Evolutionary conservation across 2,113 vertebrate species (phyloP).

Genomic region (Crotalus tigris): DNA sequence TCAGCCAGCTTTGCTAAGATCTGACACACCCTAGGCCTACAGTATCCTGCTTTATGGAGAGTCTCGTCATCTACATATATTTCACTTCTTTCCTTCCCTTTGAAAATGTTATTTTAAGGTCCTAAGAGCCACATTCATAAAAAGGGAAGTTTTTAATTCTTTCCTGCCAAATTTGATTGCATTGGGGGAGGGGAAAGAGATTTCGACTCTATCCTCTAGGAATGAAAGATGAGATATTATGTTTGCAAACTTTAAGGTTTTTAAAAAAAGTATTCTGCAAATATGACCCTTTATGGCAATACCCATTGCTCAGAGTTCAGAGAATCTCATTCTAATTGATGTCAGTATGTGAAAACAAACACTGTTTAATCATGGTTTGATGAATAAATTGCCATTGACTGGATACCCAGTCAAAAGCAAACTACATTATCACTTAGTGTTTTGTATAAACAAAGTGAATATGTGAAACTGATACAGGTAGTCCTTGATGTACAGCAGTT

Average conservation of each 20-base stretch:
- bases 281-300: background rate
- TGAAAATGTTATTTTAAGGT: background rate
- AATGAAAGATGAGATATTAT: background rate
- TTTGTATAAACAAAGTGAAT: background rate
- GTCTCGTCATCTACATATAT: background rate
- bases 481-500: background rate
- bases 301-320: background rate
- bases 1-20: too few species aligned
- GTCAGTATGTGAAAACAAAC: background rate
- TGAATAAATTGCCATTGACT: background rate
- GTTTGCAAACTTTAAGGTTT: background rate
- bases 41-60: background rate
- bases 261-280: background rate
- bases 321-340: background rate
- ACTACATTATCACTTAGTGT: background rate
- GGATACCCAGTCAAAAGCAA: background rate
- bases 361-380: background rate
- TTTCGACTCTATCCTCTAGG: background rate
- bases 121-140: background rate
- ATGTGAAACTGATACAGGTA: background rate
- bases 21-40: background rate
- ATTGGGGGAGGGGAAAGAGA: background rate
- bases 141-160: background rate
- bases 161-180: background rate
- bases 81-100: background rate